phyloP scores from a whole-genome alignment of 92 coral and sea anemone species.

The Porites divaricata region DNA sequence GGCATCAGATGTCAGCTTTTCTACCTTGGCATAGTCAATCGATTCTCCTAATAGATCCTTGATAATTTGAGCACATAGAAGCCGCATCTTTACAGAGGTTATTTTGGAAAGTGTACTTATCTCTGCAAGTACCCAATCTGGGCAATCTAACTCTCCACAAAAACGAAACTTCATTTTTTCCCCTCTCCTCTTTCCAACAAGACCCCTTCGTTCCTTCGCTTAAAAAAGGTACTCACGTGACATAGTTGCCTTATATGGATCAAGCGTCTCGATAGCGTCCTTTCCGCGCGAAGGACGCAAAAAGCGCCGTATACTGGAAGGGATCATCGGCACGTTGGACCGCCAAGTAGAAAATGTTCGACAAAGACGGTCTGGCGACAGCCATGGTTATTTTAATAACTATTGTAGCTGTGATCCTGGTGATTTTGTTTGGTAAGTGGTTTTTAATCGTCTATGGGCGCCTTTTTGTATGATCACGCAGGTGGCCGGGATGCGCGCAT shows the following conservation, averaged over 20 bases:
- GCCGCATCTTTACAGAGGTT: slow-evolving; percentile 96
- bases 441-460: neutral
- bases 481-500: no score
- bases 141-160: slow-evolving; percentile 99
- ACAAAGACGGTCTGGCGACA: slow-evolving; percentile 42
- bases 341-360: no score
- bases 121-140: slow-evolving; percentile 99
- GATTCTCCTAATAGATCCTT: slow-evolving; percentile 86
- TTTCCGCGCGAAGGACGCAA: slow-evolving; percentile 17
- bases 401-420: slow-evolving; percentile 71
- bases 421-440: slow-evolving; percentile 88
- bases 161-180: slow-evolving; percentile 92
- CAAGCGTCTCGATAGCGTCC: slow-evolving; percentile 11
- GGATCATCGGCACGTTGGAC: no score
- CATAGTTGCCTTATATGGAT: slow-evolving; percentile 30
- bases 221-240: slow-evolving; percentile 49
- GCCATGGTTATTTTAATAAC: slow-evolving; percentile 69
- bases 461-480: no score
- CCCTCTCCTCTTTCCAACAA: neutral
- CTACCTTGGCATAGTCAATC: slow-evolving; percentile 89
- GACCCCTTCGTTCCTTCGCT: neutral
- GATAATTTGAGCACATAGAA: slow-evolving; percentile 89
- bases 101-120: slow-evolving; percentile 97
- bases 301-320: neutral
- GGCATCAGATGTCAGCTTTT: slow-evolving; percentile 95